A percentile compares a stretch with the other conserved stretches of the same genome.
phyloP scores from a whole-genome alignment of 2,113 vertebrate species.

The Toxotes jaculatrix region DNA sequence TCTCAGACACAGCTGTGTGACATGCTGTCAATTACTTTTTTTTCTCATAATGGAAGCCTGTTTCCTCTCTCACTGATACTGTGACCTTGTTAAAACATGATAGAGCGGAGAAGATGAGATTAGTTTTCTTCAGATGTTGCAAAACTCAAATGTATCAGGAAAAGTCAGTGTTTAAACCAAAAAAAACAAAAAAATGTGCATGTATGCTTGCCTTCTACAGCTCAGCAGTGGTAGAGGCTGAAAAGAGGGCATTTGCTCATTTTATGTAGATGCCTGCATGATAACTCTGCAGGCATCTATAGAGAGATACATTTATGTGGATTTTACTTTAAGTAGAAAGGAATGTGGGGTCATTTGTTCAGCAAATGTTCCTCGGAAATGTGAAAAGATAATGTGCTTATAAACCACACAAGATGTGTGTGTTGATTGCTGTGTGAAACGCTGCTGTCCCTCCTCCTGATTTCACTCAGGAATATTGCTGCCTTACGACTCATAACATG shows the following conservation, averaged over 20 bases:
- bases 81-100: slow-evolving; percentile 52
- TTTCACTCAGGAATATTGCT: background rate
- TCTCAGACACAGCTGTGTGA: slow-evolving; percentile 54
- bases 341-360: too few relatives aligned
- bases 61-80: slow-evolving; percentile 39
- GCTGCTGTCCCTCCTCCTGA: slow-evolving; percentile 12
- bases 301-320: background rate
- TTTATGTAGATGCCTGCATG: background rate
- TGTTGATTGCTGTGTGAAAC: slow-evolving; percentile 25
- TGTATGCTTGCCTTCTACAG: background rate
- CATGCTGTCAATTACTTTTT: slow-evolving; percentile 50
- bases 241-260: background rate
- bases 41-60: slow-evolving; percentile 33
- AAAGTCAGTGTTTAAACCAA: background rate
- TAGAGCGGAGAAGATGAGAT: slow-evolving; percentile 6
- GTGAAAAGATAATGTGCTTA: background rate
- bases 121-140: background rate
- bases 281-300: background rate
- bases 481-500: background rate
- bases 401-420: slow-evolving; percentile 2
- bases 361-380: background rate
- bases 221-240: background rate
- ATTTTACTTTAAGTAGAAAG: background rate
- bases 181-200: background rate
- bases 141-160: slow-evolving; percentile 4